Conservation (phyloP, 2,888 invertebrate genomes). For the Athalia rosae region DNA sequence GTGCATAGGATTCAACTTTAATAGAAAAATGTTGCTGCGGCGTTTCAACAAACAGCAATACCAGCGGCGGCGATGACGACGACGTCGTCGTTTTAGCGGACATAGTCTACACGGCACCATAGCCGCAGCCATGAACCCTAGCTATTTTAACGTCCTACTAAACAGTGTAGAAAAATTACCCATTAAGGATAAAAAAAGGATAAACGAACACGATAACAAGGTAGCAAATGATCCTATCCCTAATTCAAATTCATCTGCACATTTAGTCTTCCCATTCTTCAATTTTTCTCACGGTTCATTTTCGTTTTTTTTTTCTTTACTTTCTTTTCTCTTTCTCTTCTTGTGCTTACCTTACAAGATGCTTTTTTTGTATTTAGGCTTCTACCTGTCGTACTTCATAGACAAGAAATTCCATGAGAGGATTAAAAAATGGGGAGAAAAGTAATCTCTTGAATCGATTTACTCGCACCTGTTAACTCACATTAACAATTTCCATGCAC, state of each 20-base stretch:
- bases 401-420: neutral
- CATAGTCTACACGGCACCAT: constrained; percentile 3
- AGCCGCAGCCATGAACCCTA: constrained; percentile 24
- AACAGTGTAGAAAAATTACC: no score
- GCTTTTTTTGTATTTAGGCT: neutral
- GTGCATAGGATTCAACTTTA: neutral
- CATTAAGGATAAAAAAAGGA: no score
- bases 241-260: no score
- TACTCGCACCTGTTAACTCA: no score
- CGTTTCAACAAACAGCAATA: neutral
- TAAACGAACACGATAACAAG: no score
- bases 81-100: constrained; percentile 8
- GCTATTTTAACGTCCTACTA: neutral
- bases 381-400: neutral
- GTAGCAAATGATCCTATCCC: no score
- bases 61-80: constrained; percentile 33
- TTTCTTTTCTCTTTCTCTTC: neutral
- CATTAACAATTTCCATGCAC: no score
- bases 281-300: neutral
- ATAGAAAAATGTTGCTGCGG: constrained; percentile 29
- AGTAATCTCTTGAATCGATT: no score
- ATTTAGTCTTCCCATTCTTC: no score
- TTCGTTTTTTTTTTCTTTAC: neutral
- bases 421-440: no score
- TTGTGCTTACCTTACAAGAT: neutral